These are phyloP conservation scores for Gordius sp. DNA, from an alignment of 2,888 invertebrate species.

Conservation along the genomic window DNA sequence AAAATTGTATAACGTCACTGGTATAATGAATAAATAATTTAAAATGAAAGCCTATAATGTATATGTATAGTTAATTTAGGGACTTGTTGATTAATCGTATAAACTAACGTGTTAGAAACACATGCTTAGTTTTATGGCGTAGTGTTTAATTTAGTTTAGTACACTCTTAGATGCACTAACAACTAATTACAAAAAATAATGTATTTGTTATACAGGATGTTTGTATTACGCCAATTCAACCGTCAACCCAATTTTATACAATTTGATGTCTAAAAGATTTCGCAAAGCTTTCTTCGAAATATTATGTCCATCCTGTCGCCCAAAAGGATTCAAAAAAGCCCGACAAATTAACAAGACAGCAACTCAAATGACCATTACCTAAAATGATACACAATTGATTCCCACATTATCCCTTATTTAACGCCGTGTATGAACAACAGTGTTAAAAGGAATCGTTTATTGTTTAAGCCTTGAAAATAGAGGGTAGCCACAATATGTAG, in stretches of 20 bases:
- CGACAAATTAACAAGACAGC: too few relatives aligned
- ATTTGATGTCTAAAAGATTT: constrained; percentile 51
- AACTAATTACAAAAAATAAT: neutral
- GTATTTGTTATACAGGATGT: constrained; percentile 46
- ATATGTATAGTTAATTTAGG: neutral
- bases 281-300: constrained; percentile 39
- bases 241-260: constrained; percentile 58
- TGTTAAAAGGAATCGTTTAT: too few relatives aligned
- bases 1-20: constrained; percentile 27
- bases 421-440: too few relatives aligned
- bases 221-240: constrained; percentile 56
- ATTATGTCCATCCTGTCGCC: neutral
- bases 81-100: neutral
- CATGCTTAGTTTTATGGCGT: neutral
- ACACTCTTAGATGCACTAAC: neutral
- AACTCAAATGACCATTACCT: too few relatives aligned
- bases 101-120: neutral
- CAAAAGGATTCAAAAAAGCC: too few relatives aligned
- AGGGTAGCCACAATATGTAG: too few relatives aligned
- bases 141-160: neutral
- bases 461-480: too few relatives aligned
- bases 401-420: too few relatives aligned
- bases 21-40: constrained; percentile 19
- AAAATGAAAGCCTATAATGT: neutral
- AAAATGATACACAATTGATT: too few relatives aligned